These are phyloP conservation scores for Orthonyx spaldingii DNA, from an alignment of 2,113 vertebrate species.

Conservation along the genomic window DNA sequence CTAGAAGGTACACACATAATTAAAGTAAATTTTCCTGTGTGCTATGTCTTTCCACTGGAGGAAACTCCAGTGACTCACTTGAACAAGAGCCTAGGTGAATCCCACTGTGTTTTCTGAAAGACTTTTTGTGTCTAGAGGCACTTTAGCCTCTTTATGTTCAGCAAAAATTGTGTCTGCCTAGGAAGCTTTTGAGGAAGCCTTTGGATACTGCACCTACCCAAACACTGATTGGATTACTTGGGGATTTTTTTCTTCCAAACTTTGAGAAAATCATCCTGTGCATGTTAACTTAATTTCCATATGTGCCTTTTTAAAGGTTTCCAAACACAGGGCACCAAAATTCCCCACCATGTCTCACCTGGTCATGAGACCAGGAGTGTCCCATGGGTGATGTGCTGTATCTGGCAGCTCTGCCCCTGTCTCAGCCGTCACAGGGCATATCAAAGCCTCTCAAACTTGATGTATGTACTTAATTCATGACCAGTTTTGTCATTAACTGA, in stretches of 20 bases:
- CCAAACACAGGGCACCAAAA: not conserved
- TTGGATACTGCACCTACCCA: not conserved
- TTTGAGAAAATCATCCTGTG: not conserved
- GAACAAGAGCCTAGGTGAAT: not conserved
- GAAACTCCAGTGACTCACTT: not conserved
- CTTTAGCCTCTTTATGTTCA: not conserved
- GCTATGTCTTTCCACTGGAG: not conserved
- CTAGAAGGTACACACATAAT: fast-evolving
- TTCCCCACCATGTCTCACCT: not conserved
- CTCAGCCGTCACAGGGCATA: not conserved
- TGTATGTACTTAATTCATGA: not conserved
- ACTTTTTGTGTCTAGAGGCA: not conserved
- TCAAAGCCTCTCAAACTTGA: not conserved
- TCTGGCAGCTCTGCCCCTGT: not conserved
- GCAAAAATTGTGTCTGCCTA: not conserved
- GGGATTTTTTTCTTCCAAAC: not conserved
- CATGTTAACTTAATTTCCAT: not conserved
- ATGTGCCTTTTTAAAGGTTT: not conserved
- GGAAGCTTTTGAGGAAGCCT: not conserved
- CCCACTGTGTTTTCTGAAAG: not conserved
- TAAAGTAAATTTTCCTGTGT: not conserved
- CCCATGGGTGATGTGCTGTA: not conserved
- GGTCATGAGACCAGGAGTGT: not conserved
- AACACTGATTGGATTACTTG: not conserved
- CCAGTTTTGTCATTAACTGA: not conserved